Evolutionary conservation across 2,113 vertebrate species (phyloP).

Genomic region (Euleptes europaea): DNA sequence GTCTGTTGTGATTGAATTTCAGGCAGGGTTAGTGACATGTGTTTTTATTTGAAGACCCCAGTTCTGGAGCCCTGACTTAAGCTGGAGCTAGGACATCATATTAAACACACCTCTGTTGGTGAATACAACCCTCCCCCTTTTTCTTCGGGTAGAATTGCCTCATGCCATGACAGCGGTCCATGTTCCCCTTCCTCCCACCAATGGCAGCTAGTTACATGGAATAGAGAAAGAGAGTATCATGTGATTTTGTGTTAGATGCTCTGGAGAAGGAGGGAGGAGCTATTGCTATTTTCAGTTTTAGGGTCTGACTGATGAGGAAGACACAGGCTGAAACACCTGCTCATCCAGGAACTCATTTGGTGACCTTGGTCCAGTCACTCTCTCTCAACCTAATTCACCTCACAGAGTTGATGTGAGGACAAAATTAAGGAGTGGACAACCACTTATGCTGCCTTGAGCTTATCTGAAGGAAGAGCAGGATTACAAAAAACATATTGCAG

Average conservation of each 20-base stretch:
- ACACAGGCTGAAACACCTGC: too few species aligned
- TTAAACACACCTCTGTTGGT: not conserved
- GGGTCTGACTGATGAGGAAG: too few species aligned
- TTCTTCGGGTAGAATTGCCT: not conserved
- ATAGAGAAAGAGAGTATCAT: not conserved
- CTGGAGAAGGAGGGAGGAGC: not conserved
- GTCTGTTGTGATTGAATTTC: not conserved
- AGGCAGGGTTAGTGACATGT: not conserved
- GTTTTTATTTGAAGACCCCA: not conserved
- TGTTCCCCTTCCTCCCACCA: not conserved
- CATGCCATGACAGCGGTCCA: not conserved
- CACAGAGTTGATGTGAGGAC: not conserved
- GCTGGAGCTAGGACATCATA: not conserved
- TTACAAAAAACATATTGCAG: too few species aligned
- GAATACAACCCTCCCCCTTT: not conserved
- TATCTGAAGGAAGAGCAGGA: too few species aligned
- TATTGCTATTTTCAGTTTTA: too few species aligned
- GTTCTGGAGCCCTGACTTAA: not conserved
- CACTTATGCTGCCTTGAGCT: not conserved
- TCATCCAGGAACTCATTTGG: not conserved
- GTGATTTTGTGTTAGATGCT: not conserved
- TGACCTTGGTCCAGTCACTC: not conserved
- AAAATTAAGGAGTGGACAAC: not conserved
- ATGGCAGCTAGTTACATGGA: not conserved
- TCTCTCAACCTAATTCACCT: not conserved